phyloP scores from a whole-genome alignment of 1,140 invertebrate genomes.

The Sycobia sp. region DNA sequence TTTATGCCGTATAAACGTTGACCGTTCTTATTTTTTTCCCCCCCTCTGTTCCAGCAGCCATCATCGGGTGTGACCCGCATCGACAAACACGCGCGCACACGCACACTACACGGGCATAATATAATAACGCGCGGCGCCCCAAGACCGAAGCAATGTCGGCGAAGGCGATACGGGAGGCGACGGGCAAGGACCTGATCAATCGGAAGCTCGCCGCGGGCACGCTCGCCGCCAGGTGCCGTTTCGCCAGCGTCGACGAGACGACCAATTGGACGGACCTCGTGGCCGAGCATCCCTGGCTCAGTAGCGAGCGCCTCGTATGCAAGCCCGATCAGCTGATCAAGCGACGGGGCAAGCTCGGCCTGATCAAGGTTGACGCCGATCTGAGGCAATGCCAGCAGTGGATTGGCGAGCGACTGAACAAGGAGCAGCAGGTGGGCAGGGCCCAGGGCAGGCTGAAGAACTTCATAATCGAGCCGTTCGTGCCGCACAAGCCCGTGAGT shows the following conservation, averaged over 20 bases:
- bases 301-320: slow-evolving; percentile 84
- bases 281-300: slow-evolving; percentile 85
- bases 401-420: slow-evolving; percentile 85
- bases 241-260: slow-evolving; percentile 78
- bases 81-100: too few relatives aligned
- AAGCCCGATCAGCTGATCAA: slow-evolving; percentile 99
- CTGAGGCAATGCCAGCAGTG: slow-evolving; percentile 81
- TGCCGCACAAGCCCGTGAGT: slow-evolving; percentile 84
- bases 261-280: slow-evolving; percentile 82
- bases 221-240: slow-evolving; percentile 77
- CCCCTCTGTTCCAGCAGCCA: too few relatives aligned
- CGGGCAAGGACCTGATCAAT: slow-evolving; percentile 93
- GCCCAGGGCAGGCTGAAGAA: slow-evolving; percentile 85
- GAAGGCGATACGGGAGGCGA: slow-evolving; percentile 95
- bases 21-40: too few relatives aligned
- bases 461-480: slow-evolving; percentile 98
- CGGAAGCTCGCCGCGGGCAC: slow-evolving; percentile 74
- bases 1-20: too few relatives aligned
- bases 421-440: slow-evolving; percentile 85
- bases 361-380: slow-evolving; percentile 94
- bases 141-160: slow-evolving; percentile 93
- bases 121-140: too few relatives aligned
- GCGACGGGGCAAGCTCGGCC: slow-evolving; percentile 92
- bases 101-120: too few relatives aligned
- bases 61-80: too few relatives aligned